A percentile compares a stretch with the other conserved stretches of the same genome.
Evolutionary conservation across 2,888 invertebrate species (phyloP).

Genomic region (Griposia aprilina): DNA sequence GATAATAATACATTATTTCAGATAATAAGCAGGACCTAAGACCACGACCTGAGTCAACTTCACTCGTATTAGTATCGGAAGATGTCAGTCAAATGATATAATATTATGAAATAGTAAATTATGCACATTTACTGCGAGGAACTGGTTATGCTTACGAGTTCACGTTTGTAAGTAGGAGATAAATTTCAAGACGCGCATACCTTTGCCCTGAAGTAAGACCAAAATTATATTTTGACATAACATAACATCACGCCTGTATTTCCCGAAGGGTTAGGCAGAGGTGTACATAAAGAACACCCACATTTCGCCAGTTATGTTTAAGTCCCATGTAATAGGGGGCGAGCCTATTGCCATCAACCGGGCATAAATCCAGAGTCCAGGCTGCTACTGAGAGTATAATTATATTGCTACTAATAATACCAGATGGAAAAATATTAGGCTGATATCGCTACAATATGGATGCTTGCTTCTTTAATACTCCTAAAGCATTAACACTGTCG

Average conservation of each 20-base stretch:
- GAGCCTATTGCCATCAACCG: background rate
- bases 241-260: background rate
- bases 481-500: slow-evolving; percentile 24
- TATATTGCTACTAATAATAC: background rate
- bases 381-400: background rate
- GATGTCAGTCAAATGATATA: slow-evolving; percentile 66
- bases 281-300: background rate
- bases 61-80: slow-evolving; percentile 65
- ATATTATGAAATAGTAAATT: slow-evolving; percentile 52
- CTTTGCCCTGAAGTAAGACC: background rate
- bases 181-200: slow-evolving; percentile 26
- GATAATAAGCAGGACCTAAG: slow-evolving; percentile 56
- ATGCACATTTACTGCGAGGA: slow-evolving; percentile 36
- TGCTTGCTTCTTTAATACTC: slow-evolving; percentile 35
- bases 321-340: background rate
- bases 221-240: slow-evolving; percentile 23
- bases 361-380: background rate
- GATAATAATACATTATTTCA: slow-evolving; percentile 50
- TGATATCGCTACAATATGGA: slow-evolving; percentile 18
- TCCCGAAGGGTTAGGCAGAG: background rate
- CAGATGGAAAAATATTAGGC: background rate
- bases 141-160: slow-evolving; percentile 38
- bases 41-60: slow-evolving; percentile 60
- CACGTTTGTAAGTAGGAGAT: slow-evolving; percentile 30
- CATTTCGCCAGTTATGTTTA: background rate